Base-by-base conservation (phyloP, 2,113 vertebrate genomes). In the Pedetes capensis region DNA sequence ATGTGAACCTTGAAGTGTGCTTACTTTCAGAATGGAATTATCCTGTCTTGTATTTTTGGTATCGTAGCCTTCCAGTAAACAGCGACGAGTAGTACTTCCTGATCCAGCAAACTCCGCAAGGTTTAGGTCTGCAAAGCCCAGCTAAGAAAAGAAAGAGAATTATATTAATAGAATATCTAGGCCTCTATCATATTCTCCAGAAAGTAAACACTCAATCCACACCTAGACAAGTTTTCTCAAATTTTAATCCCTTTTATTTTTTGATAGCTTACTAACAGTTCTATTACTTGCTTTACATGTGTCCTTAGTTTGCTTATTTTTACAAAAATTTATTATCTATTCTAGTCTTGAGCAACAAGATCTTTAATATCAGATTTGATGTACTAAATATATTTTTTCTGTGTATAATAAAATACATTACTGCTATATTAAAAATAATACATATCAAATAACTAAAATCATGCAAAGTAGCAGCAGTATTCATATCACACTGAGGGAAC, bases 11-110 rank as follows among this genome's bases (percentile, higher is more conserved):
- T 47, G 37, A 95, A 96, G 75, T 3, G 55, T 53, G 55, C 86
- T 98, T 96, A 99, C 99, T 99, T 99, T 99, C 89, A 99, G 99
- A 97, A 99, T 99, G 83, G 99, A 99, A 97, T 99, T 99, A 96
- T 99, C 99, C 96, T 99, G 99, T 95, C 99, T 99, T 93, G 99
- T 99, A 97, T 99, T 99, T 98, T 99, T 99, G 97, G 99, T 99
- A 97, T 99, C 99, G 90, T 99, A 99, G 90, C 99, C 99, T 98
- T 99, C 99, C 87, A 99, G 98, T 96, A 99, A 98, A 97, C 99
- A 99, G 75, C 99, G 98, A 16, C 99, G 99, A 75, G 98, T 99
- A 32, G 99, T 99, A 96, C 98, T 99, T 97, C 99, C 99, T 1
- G 99, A 99, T 87, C 99, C 99, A 94, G 99, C 99, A 98, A 99